Evolutionary conservation across 2,888 invertebrate genomes (phyloP).

Genomic region (Scrobipalpa atriplicella): DNA sequence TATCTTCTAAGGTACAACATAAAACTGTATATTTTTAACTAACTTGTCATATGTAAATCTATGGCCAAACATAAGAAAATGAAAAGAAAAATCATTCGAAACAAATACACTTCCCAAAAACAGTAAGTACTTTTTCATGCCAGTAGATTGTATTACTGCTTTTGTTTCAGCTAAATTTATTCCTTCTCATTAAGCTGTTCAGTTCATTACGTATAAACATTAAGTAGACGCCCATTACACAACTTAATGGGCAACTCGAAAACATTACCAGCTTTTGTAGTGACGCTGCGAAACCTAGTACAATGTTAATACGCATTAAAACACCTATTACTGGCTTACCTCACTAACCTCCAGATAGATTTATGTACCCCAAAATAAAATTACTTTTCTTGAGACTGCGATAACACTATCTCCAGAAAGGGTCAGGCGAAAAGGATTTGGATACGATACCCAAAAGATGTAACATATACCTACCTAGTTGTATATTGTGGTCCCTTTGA

Average conservation of each 20-base stretch:
- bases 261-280: constrained; percentile 14
- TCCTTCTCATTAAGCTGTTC: background rate
- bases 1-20: too few species aligned
- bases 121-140: too few species aligned
- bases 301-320: constrained; percentile 13
- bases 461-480: background rate
- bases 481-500: constrained; percentile 33
- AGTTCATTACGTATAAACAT: background rate
- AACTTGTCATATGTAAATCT: too few species aligned
- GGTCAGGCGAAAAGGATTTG: constrained; percentile 36
- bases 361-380: constrained; percentile 34
- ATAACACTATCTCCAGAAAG: constrained; percentile 41
- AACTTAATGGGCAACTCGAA: constrained; percentile 11
- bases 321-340: constrained; percentile 18
- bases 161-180: background rate
- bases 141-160: too few species aligned
- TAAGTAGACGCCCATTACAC: background rate
- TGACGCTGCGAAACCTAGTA: constrained; percentile 3
- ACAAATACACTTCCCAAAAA: too few species aligned
- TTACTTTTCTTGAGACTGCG: constrained; percentile 38
- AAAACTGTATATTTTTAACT: too few species aligned
- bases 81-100: too few species aligned
- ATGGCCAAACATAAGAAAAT: too few species aligned
- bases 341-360: constrained; percentile 21
- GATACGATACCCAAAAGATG: constrained; percentile 35